A percentile compares a stretch with the other conserved stretches of the same genome.
These are phyloP conservation scores for Drosophila mulleri DNA, from an alignment of 2,888 invertebrate species.

Conservation along the genomic window DNA sequence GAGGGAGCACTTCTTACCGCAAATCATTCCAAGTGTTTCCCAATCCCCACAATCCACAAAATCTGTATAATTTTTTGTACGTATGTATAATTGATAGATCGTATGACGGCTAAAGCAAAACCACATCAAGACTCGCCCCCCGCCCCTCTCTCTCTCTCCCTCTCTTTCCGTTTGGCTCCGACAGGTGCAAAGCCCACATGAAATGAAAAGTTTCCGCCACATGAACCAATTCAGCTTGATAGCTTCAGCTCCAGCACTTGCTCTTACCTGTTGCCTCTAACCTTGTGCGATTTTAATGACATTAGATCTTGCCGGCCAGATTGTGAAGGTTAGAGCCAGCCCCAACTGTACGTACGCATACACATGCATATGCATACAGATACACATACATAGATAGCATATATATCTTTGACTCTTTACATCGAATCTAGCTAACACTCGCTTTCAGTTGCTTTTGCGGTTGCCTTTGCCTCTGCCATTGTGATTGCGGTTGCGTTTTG, in stretches of 20 bases:
- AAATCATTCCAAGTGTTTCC: constrained; percentile 15
- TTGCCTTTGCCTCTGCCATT: constrained; percentile 8
- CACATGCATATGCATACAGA: accelerated
- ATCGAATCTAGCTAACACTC: constrained; percentile 42
- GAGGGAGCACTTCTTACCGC: constrained; percentile 38
- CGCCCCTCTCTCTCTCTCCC: not conserved
- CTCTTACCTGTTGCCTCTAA: constrained; percentile 32
- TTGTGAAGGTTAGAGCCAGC: constrained; percentile 60
- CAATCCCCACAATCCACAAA: not conserved
- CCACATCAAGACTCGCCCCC: constrained; percentile 2
- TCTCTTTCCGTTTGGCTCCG: not conserved
- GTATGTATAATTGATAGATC: constrained; percentile 1
- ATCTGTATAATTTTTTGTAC: not conserved
- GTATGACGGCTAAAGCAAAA: constrained; percentile 31
- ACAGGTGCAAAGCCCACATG: constrained; percentile 39
- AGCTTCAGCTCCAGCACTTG: not conserved
- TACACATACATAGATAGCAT: not conserved
- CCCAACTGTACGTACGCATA: not conserved
- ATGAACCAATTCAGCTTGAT: constrained; percentile 8
- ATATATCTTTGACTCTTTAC: constrained; percentile 8
- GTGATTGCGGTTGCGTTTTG: not conserved
- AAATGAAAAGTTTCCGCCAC: constrained; percentile 59
- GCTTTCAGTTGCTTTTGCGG: constrained; percentile 56
- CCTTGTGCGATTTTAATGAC: constrained; percentile 74
- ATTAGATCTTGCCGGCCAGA: constrained; percentile 62